phyloP scores from a whole-genome alignment of 2,797 vertebrate species.

The Tragelaphus eurycerus region DNA sequence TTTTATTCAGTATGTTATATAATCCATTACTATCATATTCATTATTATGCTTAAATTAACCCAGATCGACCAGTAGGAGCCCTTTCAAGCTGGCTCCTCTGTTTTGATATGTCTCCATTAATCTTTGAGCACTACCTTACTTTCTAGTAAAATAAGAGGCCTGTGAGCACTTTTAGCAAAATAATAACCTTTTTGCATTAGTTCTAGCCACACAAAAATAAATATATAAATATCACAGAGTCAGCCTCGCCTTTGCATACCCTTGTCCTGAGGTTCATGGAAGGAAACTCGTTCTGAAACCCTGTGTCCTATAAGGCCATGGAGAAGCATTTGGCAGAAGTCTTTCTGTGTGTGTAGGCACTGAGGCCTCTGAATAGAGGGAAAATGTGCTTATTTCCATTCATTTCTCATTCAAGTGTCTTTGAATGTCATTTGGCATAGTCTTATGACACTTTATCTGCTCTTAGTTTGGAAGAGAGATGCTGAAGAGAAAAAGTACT shows the following conservation, averaged over 20 bases:
- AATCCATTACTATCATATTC: neutral
- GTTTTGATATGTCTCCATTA: neutral
- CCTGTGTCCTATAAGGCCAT: neutral
- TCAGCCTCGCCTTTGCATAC: neutral
- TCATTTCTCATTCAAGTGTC: neutral
- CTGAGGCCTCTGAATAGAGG: neutral
- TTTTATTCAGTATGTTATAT: neutral
- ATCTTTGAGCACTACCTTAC: neutral
- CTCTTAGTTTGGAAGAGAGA: neutral
- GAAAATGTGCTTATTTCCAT: neutral
- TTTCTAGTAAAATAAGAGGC: constrained; percentile 31
- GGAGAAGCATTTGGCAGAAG: neutral
- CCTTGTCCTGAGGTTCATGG: neutral
- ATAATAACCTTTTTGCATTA: neutral
- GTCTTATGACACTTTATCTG: neutral
- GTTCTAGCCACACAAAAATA: neutral
- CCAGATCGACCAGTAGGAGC: neutral
- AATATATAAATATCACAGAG: neutral
- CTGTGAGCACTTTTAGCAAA: constrained; percentile 3
- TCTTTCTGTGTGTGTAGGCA: neutral
- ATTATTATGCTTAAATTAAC: neutral
- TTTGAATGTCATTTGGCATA: neutral
- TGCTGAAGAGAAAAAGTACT: neutral
- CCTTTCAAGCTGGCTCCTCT: neutral
- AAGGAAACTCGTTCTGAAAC: neutral